Percentiles rank a stretch among this genome's conserved stretches.
These are phyloP conservation scores for Nemotelus nigrinus DNA, from an alignment of 2,888 invertebrate species.

Conservation along the genomic window DNA sequence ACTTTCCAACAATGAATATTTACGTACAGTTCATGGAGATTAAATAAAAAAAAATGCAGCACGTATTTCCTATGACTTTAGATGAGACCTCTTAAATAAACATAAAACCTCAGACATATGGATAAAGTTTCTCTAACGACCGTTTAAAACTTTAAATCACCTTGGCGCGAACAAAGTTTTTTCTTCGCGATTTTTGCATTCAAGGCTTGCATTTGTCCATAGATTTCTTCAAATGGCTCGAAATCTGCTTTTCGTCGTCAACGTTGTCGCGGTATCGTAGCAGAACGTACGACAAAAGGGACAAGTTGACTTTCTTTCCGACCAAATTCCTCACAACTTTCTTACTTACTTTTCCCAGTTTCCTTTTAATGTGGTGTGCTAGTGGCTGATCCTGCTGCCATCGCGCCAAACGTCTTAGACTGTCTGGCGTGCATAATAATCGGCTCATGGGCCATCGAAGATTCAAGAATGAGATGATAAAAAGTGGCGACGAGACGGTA, in stretches of 20 bases:
- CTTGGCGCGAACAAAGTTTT: slow-evolving; percentile 13
- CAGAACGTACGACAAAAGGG: too few relatives aligned
- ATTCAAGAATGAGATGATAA: neutral
- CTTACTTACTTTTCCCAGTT: too few relatives aligned
- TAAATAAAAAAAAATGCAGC: slow-evolving; percentile 38
- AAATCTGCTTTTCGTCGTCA: slow-evolving; percentile 15
- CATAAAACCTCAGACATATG: slow-evolving; percentile 34
- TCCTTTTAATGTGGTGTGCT: too few relatives aligned
- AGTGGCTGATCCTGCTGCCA: neutral
- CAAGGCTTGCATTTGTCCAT: slow-evolving; percentile 38
- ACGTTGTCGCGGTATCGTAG: neutral
- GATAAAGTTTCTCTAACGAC: slow-evolving; percentile 43
- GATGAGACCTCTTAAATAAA: slow-evolving; percentile 43
- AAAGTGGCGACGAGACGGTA: slow-evolving; percentile 16
- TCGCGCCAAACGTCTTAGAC: slow-evolving; percentile 2
- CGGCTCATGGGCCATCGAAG: slow-evolving; percentile 28
- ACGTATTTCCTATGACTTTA: slow-evolving; percentile 27
- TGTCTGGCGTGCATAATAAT: slow-evolving; percentile 39
- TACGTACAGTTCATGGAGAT: slow-evolving; percentile 26
- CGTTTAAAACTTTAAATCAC: slow-evolving; percentile 45
- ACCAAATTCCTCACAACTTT: too few relatives aligned
- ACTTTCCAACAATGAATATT: slow-evolving; percentile 33
- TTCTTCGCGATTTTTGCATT: slow-evolving; percentile 26
- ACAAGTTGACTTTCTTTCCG: too few relatives aligned
- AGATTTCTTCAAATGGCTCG: slow-evolving; percentile 19